These are phyloP conservation scores for Xestia sexstrigata DNA, from an alignment of 2,888 invertebrate genomes.

Conservation along the genomic window DNA sequence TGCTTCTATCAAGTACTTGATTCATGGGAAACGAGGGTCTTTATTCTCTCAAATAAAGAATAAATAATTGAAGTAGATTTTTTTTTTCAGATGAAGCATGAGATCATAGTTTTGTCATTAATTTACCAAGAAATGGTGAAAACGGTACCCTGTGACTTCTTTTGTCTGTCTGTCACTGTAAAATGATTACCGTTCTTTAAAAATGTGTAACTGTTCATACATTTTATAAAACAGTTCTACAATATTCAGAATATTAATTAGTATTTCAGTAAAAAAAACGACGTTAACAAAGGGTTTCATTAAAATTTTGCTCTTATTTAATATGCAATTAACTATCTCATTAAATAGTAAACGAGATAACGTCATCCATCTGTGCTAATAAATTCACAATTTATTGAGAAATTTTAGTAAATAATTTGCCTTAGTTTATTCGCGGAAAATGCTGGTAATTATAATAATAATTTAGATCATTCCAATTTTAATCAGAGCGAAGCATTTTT, in stretches of 20 bases:
- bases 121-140: too few species aligned
- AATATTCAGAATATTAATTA: background rate
- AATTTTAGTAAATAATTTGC: constrained; percentile 19
- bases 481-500: constrained; percentile 49
- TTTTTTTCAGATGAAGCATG: too few species aligned
- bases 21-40: background rate
- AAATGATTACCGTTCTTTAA: too few species aligned
- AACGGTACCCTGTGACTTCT: too few species aligned
- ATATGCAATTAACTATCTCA: constrained; percentile 11
- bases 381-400: constrained; percentile 25
- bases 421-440: constrained; percentile 11
- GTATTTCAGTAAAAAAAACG: background rate
- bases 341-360: constrained; percentile 14
- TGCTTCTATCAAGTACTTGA: background rate
- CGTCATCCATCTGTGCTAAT: background rate
- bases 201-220: background rate
- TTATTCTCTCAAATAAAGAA: background rate
- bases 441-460: background rate
- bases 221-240: constrained; percentile 6
- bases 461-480: constrained; percentile 6
- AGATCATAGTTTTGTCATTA: too few species aligned
- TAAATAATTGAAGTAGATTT: too few species aligned
- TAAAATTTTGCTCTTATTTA: constrained; percentile 23
- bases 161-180: too few species aligned
- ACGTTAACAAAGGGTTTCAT: background rate